Conservation (phyloP, 1,140 invertebrate genomes). For the Wiebesia pumilae region DNA sequence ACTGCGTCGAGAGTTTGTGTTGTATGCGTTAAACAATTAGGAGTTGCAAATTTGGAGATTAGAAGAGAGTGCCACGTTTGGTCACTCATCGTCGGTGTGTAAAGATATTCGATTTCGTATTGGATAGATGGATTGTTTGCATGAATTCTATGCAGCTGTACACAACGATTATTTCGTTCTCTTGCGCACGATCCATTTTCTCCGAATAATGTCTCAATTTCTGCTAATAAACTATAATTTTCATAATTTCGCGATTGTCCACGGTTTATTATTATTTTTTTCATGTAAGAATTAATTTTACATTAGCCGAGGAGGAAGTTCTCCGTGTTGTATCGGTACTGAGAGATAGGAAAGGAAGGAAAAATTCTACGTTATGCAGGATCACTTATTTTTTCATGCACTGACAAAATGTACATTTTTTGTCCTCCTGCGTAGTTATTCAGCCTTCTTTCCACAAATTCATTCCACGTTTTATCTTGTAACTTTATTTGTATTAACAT, state of each 20-base stretch:
- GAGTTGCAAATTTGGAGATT: too few species aligned
- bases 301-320: neutral
- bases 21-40: too few species aligned
- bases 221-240: too few species aligned
- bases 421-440: neutral
- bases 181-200: too few species aligned
- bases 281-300: constrained; percentile 4
- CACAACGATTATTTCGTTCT: too few species aligned
- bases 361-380: neutral
- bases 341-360: neutral
- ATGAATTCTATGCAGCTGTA: too few species aligned
- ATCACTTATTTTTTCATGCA: neutral
- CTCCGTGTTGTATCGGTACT: neutral
- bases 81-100: too few species aligned
- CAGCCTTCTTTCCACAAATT: neutral
- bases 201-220: too few species aligned
- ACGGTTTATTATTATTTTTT: neutral
- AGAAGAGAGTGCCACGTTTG: too few species aligned
- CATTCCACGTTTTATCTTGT: neutral
- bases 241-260: neutral
- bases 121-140: too few species aligned
- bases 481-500: neutral
- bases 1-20: too few species aligned
- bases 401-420: neutral
- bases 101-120: too few species aligned